Evolutionary conservation across 2,113 vertebrate genomes (phyloP).

Genomic region (Anolis carolinensis): DNA sequence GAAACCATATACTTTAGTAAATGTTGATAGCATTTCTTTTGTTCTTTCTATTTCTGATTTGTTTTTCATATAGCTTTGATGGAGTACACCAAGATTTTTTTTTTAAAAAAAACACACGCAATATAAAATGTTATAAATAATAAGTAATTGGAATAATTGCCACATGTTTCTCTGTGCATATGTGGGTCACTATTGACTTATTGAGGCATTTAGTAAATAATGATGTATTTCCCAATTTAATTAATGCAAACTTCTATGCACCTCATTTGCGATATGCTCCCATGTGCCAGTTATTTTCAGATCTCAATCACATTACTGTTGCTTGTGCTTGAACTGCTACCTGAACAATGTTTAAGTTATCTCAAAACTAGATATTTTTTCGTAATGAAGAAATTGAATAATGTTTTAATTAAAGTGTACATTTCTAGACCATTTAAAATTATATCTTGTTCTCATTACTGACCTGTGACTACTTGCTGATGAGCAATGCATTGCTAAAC

Average conservation of each 20-base stretch:
- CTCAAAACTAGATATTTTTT: background rate
- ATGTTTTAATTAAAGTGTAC: background rate
- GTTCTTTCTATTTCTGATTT: too few species aligned
- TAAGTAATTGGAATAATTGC: background rate
- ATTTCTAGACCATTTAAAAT: background rate
- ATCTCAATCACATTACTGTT: background rate
- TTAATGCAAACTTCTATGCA: background rate
- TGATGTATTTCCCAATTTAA: conserved; percentile 10
- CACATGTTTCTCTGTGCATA: background rate
- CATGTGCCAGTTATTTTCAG: conserved; percentile 22
- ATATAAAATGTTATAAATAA: too few species aligned
- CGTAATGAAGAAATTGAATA: background rate
- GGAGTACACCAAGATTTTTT: too few species aligned
- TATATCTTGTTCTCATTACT: background rate
- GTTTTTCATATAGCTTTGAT: too few species aligned
- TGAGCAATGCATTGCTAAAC: background rate
- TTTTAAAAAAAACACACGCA: too few species aligned
- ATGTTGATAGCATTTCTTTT: too few species aligned
- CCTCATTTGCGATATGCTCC: background rate
- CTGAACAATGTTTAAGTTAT: background rate
- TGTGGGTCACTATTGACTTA: conserved; percentile 9
- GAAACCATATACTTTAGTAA: too few species aligned
- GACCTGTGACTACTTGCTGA: background rate
- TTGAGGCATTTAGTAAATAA: background rate
- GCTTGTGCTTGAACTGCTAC: conserved; percentile 10